Base-by-base conservation (phyloP, 2,888 invertebrate genomes). In the Ashinkailepas kermadecensis region DNA sequence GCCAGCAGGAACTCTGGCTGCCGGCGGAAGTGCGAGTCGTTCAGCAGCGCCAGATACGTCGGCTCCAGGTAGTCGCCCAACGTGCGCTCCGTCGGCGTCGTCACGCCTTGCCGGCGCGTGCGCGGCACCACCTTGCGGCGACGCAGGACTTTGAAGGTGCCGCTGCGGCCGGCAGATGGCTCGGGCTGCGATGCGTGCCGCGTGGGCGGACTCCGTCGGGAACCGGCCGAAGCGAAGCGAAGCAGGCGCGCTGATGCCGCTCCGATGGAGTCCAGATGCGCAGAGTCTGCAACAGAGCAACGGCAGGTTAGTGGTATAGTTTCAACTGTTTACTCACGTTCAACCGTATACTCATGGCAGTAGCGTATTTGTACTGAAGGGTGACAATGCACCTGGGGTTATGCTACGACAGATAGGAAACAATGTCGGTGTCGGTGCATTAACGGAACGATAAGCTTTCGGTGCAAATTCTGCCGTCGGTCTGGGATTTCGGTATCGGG, bases 1-100 rank as follows among this genome's bases (percentile, higher is more conserved):
- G 67, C 67, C 67, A 67, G 67, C 23, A 67, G 25, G 25, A 67
- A 67, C 67, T 67, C 67, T 23, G 67, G 67, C 67, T 67, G 67
- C 67, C n/a, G 67, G 23, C 67, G 9, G 67, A 67, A 67, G 25
- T 67, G 67, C 13, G 67, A 67, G 67, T 25, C 25, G 23, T 67
- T 67, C 23, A 67, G 21, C 67, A 67, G 67, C 25, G 67, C 67
- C 67, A 67, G 23, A 13, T 12, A 67, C 67, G 67, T 7, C 23
- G 67, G 23, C 13, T 23, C 67, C 2, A 67, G 67, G 25, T 3
- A 67, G 23, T 9, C 67, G 10, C 67, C 67, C 11, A 67, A 6
- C 9, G 23, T 18, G 62, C 62, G 62, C 62, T 62, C 62, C 7
- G 62, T 62, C 18, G 62, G 7, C 15, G 62, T 18, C 62, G 62